phyloP scores from a whole-genome alignment of 1,140 invertebrate genomes.

The Temnothorax longispinosus region DNA sequence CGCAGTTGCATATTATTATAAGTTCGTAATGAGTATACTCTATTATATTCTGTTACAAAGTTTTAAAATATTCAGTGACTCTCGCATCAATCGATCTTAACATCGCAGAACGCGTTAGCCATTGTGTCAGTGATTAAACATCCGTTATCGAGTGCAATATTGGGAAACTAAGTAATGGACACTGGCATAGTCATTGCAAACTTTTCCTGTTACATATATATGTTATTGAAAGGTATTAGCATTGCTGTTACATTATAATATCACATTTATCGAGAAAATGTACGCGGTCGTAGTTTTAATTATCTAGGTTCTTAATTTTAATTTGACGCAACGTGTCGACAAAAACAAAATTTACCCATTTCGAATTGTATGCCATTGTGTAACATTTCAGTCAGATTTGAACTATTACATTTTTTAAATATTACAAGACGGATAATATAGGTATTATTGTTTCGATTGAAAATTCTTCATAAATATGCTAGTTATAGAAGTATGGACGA shows the following conservation, averaged over 20 bases:
- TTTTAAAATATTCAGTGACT: neutral
- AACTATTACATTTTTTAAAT: neutral
- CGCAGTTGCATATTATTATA: constrained; percentile 12
- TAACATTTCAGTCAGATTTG: neutral
- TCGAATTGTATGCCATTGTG: neutral
- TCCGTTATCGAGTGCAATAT: neutral
- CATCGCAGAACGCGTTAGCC: neutral
- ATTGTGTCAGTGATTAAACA: neutral
- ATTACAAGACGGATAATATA: neutral
- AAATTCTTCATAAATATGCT: neutral
- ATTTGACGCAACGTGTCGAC: neutral
- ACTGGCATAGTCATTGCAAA: neutral
- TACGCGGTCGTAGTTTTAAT: neutral
- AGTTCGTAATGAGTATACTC: neutral
- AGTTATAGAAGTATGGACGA: neutral
- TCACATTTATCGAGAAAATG: neutral
- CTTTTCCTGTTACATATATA: neutral
- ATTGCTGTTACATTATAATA: neutral
- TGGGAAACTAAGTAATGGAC: neutral
- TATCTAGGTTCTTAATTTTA: neutral
- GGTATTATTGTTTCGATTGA: neutral
- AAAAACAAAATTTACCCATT: neutral
- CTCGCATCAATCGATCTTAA: neutral
- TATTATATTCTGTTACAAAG: constrained; percentile 1
- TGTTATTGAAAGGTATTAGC: neutral